Evolutionary conservation across 2,888 invertebrate genomes (phyloP).

Genomic region (Oxytorus armatus): DNA sequence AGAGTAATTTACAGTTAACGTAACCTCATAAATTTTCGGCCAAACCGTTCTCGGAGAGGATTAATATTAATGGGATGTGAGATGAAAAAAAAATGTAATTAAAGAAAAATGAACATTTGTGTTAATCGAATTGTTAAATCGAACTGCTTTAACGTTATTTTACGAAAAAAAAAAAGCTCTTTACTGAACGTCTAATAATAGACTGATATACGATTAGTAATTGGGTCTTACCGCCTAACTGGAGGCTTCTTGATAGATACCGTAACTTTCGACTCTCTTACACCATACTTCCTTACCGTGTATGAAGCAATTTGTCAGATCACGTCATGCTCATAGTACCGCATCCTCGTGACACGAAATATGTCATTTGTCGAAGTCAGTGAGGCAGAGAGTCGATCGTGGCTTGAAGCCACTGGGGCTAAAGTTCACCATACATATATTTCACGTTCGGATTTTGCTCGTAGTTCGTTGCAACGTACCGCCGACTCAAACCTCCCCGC

Average conservation of each 20-base stretch:
- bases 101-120: too few species aligned
- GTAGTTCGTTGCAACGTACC: slow-evolving; percentile 1
- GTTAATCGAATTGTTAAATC: too few species aligned
- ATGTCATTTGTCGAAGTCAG: slow-evolving; percentile 36
- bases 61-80: too few species aligned
- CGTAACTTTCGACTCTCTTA: not conserved
- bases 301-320: slow-evolving; percentile 28
- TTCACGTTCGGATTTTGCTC: slow-evolving; percentile 32
- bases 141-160: too few species aligned
- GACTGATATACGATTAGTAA: not conserved
- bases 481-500: not conserved
- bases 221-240: not conserved
- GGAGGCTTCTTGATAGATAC: not conserved
- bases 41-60: too few species aligned
- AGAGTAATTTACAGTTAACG: slow-evolving; percentile 8
- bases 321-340: slow-evolving; percentile 5
- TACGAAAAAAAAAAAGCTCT: too few species aligned
- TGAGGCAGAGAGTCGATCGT: slow-evolving; percentile 26
- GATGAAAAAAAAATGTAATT: too few species aligned
- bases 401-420: slow-evolving; percentile 43
- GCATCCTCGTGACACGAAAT: slow-evolving; percentile 23
- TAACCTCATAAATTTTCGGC: too few species aligned
- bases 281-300: not conserved
- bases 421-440: slow-evolving; percentile 47
- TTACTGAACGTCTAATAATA: not conserved